Percentiles rank a stretch among this genome's conserved stretches.
Evolutionary conservation across 92 coral and sea anemone genomes (phyloP).

Genomic region (Virgularia gustaviana): DNA sequence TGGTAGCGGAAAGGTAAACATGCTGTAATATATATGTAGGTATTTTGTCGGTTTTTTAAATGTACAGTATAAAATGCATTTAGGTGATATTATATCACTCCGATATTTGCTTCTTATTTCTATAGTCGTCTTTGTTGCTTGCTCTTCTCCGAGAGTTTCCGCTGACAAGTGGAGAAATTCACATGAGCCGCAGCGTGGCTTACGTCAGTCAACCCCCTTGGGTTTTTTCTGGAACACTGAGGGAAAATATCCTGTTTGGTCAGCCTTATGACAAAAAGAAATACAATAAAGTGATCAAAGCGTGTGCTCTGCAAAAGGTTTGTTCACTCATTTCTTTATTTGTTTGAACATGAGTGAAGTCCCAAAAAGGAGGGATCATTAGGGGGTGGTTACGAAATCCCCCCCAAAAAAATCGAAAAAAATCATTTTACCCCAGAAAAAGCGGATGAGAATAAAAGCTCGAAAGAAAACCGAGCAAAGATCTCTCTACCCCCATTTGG

Average conservation of each 20-base stretch:
- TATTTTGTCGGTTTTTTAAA: background rate
- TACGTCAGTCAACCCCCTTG: slow-evolving; percentile 91
- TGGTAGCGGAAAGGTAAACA: slow-evolving; percentile 91
- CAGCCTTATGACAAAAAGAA: slow-evolving; percentile 64
- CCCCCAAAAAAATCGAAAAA: no score
- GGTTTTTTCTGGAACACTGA: slow-evolving; percentile 88
- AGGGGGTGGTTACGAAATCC: no score
- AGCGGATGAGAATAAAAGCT: no score
- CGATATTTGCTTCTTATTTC: slow-evolving; percentile 1
- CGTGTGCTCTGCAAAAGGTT: slow-evolving; percentile 89
- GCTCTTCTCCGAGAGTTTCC: slow-evolving; percentile 80
- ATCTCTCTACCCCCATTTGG: no score
- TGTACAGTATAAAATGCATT: background rate
- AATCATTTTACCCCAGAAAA: no score
- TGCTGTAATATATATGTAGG: background rate
- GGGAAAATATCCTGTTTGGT: slow-evolving; percentile 84
- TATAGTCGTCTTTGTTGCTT: slow-evolving; percentile 84
- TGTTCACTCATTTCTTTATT: background rate
- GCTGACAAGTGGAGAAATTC: slow-evolving; percentile 59
- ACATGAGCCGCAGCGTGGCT: slow-evolving; percentile 67
- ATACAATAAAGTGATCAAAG: slow-evolving; percentile 62
- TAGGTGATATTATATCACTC: no score
- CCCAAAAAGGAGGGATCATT: background rate
- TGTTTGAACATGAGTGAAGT: background rate
- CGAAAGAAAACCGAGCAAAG: no score